Evolutionary conservation across 92 coral and sea anemone genomes (phyloP), one percentile per base, ranked within the genome.

Genomic region (Muricea muricata): DNA sequence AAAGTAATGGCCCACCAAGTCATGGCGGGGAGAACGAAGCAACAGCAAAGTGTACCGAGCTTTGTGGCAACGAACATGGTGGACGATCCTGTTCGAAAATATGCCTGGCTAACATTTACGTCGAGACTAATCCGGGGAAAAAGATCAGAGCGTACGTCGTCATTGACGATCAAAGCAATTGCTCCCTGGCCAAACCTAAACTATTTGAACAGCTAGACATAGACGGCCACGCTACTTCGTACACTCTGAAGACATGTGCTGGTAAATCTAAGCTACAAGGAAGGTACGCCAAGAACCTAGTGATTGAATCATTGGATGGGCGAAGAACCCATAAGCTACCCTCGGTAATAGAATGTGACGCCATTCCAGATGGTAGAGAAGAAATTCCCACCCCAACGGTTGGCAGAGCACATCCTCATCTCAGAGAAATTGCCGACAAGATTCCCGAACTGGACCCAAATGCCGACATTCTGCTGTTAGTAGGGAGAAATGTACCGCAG

Each of bases 31-130:
- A 89, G 92, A 8, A 87, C 4, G n/a, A 18, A 13, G 37, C 75
- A 0, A 56, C 80, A 0, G 24, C 75, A 33, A 73, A 79, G 47
- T 91, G 93, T 12, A 87, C 89, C 8, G 84, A 79, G 60, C 89
- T 84, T 9, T 91, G 91, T 56, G 73, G 85, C 33, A 50, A 84
- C 12, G 25, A 18, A 18, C 9, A 81, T 1, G 42, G 76, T 1
- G 83, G 78, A 41, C 73, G 76, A 52, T 89, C 89, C 14, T 89
- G 91, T 35, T 57, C 91, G 6, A 89, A 89, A 10, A 89, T 90
- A 58, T 90, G 93, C 46, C 29, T 75, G 31, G 92, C 92, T 10
- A 57, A 89, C 69, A 24, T 89, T 11, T 89, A 85, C 10, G 56
- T 7, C 30, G 47, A 83, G 0, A 26, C 78, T 33, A 45, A 82